phyloP scores from a whole-genome alignment of 2,888 invertebrate species.

The Aplocera efformata region DNA sequence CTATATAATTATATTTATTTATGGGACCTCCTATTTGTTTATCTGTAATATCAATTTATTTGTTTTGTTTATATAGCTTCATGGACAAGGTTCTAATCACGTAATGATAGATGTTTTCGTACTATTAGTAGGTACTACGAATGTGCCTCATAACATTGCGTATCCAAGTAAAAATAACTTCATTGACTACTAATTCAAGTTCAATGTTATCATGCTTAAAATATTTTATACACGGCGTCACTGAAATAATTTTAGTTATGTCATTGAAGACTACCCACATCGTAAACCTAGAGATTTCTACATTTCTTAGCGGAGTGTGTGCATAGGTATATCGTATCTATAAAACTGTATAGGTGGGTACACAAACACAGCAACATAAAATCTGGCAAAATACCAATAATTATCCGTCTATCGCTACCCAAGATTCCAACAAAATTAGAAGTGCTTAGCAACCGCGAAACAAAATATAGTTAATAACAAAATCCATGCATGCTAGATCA shows the following conservation, averaged over 20 bases:
- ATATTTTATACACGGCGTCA: conserved; percentile 42
- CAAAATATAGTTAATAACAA: too few species aligned
- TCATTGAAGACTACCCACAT: conserved; percentile 42
- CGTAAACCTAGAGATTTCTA: conserved; percentile 34
- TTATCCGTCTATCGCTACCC: conserved; percentile 44
- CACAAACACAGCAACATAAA: conserved; percentile 32
- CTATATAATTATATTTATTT: too few species aligned
- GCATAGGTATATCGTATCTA: conserved; percentile 30
- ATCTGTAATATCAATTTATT: too few species aligned
- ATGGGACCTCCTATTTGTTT: too few species aligned
- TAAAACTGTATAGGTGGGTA: conserved; percentile 14
- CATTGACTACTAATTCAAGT: conserved; percentile 47
- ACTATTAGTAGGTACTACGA: background rate
- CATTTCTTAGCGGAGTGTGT: conserved; percentile 30
- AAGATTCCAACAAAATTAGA: conserved; percentile 44
- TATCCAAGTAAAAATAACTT: conserved; percentile 37
- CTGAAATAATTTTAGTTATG: conserved; percentile 36
- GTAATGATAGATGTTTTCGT: background rate
- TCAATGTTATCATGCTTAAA: conserved; percentile 54
- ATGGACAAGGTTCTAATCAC: background rate
- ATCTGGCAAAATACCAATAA: conserved; percentile 53
- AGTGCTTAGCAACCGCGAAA: conserved; percentile 35
- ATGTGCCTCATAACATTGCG: conserved; percentile 5
- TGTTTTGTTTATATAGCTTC: too few species aligned
- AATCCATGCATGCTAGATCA: conserved; percentile 21